Conservation (phyloP, 2,113 vertebrate species). For the Scomber scombrus region DNA sequence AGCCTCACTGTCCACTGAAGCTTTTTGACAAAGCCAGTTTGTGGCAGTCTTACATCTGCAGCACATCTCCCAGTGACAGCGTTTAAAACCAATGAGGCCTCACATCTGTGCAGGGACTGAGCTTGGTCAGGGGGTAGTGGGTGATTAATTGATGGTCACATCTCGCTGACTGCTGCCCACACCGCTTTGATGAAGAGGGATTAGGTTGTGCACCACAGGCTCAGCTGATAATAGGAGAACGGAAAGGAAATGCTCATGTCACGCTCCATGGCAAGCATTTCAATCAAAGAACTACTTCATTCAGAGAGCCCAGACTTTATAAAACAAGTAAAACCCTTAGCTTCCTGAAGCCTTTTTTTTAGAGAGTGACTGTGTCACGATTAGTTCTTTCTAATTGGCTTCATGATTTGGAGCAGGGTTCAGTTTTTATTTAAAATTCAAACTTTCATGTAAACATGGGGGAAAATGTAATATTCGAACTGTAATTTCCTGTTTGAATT, state of each 20-base stretch:
- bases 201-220: slow-evolving; percentile 84
- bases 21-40: slow-evolving; percentile 72
- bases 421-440: not conserved
- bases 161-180: slow-evolving; percentile 84
- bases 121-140: slow-evolving; percentile 76
- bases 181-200: slow-evolving; percentile 88
- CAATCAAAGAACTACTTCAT: slow-evolving; percentile 79
- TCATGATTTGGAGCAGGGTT: not conserved
- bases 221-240: slow-evolving; percentile 84
- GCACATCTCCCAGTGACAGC: slow-evolving; percentile 77
- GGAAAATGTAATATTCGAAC: not conserved
- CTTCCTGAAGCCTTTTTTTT: slow-evolving; percentile 40
- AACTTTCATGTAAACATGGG: not conserved
- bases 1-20: slow-evolving; percentile 64
- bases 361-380: slow-evolving; percentile 4
- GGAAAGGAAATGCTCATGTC: slow-evolving; percentile 82
- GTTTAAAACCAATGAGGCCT: slow-evolving; percentile 80
- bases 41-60: slow-evolving; percentile 67
- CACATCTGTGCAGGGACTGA: slow-evolving; percentile 77
- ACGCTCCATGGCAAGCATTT: slow-evolving; percentile 81
- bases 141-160: slow-evolving; percentile 88
- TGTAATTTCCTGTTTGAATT: not conserved
- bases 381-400: slow-evolving; percentile 37
- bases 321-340: slow-evolving; percentile 58
- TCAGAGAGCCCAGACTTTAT: slow-evolving; percentile 65